Conservation (phyloP, 1,140 invertebrate species). For the Caenorhabditis remanei region DNA sequence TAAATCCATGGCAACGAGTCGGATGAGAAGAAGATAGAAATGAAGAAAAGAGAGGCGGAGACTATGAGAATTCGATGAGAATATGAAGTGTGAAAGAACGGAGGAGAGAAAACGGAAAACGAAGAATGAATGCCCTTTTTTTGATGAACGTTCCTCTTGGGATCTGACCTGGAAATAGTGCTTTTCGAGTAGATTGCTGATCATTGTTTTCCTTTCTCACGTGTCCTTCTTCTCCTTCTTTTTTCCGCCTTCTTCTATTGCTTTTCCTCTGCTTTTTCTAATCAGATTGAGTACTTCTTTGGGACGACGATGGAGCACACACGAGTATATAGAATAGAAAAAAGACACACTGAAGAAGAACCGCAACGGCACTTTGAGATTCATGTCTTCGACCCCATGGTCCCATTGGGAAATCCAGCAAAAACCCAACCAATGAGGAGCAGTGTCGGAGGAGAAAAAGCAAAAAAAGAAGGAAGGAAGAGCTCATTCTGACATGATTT, state of each 20-base stretch:
- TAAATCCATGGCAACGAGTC: constrained; percentile 44
- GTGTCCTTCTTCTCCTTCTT: constrained; percentile 6
- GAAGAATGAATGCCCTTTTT: constrained; percentile 19
- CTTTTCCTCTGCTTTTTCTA: constrained; percentile 27
- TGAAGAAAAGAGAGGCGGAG: background rate
- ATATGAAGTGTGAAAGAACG: background rate
- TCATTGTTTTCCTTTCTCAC: constrained; percentile 43
- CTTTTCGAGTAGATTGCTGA: constrained; percentile 51
- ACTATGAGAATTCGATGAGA: background rate
- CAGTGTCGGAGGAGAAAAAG: background rate
- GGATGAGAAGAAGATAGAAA: constrained; percentile 17
- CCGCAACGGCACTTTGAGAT: constrained; percentile 41
- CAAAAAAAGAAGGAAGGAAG: background rate
- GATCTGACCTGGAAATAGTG: constrained; percentile 55
- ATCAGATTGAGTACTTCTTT: constrained; percentile 54
- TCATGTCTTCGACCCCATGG: constrained; percentile 45
- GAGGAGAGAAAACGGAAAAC: background rate
- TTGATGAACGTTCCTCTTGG: constrained; percentile 52
- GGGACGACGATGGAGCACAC: background rate
- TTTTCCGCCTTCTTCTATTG: background rate
- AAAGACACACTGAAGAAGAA: background rate
- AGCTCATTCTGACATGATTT: constrained; percentile 17
- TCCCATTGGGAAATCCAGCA: constrained; percentile 36
- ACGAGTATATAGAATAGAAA: constrained; percentile 19
- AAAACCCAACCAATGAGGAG: constrained; percentile 27